Evolutionary conservation across 2,888 invertebrate species (phyloP).

Genomic region (Epiblema foenella): DNA sequence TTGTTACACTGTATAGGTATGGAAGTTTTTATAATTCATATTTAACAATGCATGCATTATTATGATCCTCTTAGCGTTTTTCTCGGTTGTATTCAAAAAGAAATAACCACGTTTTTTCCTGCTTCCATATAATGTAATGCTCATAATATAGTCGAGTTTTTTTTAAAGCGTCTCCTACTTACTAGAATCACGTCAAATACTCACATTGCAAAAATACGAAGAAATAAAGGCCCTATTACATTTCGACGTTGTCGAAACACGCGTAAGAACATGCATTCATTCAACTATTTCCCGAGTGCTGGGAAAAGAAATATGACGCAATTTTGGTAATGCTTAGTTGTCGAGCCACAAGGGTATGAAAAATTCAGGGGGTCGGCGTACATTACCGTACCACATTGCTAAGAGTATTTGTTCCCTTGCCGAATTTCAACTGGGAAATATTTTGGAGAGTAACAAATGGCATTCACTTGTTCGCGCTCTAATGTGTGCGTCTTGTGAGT

Average conservation of each 20-base stretch:
- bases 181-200: neutral
- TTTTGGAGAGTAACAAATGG: conserved; percentile 67
- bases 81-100: no score
- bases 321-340: conserved; percentile 84
- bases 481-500: conserved; percentile 30
- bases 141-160: neutral
- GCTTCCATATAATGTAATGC: no score
- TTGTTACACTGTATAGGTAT: no score
- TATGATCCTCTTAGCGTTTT: no score
- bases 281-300: conserved; percentile 77
- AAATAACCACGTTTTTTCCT: no score
- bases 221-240: conserved; percentile 35
- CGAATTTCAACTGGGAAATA: conserved; percentile 70
- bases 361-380: conserved; percentile 82
- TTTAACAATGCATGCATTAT: no score
- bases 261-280: conserved; percentile 68
- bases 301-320: conserved; percentile 83
- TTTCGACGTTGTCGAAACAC: conserved; percentile 52
- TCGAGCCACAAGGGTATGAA: conserved; percentile 83
- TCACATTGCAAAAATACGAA: neutral
- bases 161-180: neutral
- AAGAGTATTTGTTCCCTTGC: conserved; percentile 75
- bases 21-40: no score
- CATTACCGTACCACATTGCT: conserved; percentile 79
- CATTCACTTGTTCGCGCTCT: conserved; percentile 51